Evolutionary conservation across 1,140 invertebrate species (phyloP).

Genomic region (Heliothis virescens): DNA sequence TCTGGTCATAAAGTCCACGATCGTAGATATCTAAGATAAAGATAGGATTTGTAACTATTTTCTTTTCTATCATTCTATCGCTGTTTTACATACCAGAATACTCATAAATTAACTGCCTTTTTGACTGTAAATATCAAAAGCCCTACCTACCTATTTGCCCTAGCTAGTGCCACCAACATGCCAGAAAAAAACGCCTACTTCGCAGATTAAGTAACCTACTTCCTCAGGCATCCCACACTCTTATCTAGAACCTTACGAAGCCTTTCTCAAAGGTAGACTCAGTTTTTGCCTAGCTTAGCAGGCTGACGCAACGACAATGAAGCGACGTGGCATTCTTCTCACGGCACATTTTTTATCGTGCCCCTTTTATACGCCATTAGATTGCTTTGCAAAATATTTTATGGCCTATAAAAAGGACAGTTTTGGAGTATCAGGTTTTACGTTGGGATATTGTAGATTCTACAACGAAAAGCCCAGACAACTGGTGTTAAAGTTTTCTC

Average conservation of each 20-base stretch:
- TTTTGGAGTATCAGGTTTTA: not conserved
- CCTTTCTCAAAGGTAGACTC: not conserved
- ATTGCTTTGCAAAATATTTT: slow-evolving; percentile 24
- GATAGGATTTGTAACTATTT: no score
- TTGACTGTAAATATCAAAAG: no score
- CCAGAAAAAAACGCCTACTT: not conserved
- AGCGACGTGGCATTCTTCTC: slow-evolving; percentile 10
- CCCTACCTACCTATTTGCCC: no score
- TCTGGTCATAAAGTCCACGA: no score
- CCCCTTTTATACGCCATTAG: not conserved
- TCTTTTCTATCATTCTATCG: no score
- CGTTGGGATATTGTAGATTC: no score
- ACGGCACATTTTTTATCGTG: slow-evolving; percentile 19
- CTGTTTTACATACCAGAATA: no score
- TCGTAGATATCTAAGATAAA: no score
- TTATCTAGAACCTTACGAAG: not conserved
- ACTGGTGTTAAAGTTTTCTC: no score
- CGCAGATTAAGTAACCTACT: slow-evolving; percentile 1
- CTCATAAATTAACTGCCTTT: no score
- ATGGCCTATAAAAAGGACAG: not conserved
- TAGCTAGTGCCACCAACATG: not conserved
- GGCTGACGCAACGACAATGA: slow-evolving; percentile 20
- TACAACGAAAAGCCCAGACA: no score
- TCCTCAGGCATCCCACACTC: not conserved
- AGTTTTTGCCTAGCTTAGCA: slow-evolving; percentile 12